Base-by-base conservation (phyloP, 1,140 invertebrate genomes). In the Ericerus pela region DNA sequence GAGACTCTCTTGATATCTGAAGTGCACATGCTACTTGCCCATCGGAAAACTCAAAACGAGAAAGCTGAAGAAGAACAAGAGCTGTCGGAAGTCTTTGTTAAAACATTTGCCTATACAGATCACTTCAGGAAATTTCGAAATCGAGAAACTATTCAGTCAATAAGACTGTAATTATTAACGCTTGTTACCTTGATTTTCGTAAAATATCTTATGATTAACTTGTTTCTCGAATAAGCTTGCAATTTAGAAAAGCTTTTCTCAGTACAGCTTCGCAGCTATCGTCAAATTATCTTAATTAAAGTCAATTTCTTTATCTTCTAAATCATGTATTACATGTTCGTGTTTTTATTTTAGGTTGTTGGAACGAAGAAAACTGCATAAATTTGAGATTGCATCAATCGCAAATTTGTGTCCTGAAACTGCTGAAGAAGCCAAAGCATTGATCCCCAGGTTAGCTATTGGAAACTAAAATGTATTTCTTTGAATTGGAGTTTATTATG, bases 401-500 rank as follows among this genome's bases (percentile, higher is more conserved):
- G 94, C 94, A 1, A 99, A 99, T 73, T 72, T 99, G 2, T 97
- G 93, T 69, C 96, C 96, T 0, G 94, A 99, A 75, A 93, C 88
- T 20, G 85, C 93, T 0, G 95, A 98, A 68, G 95, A 99, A 75
- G 93, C 93, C 0, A 97, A 97, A 73, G 85, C 93, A 30, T 71
- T 98, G 2, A 96, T 98, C 67, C 94, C 94, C 51, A 95, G 89
- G 68, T 77, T 66, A 53, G 31, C 29, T 12, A 36, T 29, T 26
- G 4, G 4, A 22, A 36, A 36, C 10, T 36, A 36, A n/a, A n/a
- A n/a, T n/a, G n/a, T n/a, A n/a, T n/a, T n/a, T n/a, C n/a, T n/a
- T n/a, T n/a, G n/a, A n/a, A n/a, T n/a, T n/a, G n/a, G n/a, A n/a
- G n/a, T n/a, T n/a, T n/a, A n/a, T n/a, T n/a, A n/a, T n/a, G n/a